Conservation (phyloP, 2,113 vertebrate species). For the Entosphenus tridentatus region DNA sequence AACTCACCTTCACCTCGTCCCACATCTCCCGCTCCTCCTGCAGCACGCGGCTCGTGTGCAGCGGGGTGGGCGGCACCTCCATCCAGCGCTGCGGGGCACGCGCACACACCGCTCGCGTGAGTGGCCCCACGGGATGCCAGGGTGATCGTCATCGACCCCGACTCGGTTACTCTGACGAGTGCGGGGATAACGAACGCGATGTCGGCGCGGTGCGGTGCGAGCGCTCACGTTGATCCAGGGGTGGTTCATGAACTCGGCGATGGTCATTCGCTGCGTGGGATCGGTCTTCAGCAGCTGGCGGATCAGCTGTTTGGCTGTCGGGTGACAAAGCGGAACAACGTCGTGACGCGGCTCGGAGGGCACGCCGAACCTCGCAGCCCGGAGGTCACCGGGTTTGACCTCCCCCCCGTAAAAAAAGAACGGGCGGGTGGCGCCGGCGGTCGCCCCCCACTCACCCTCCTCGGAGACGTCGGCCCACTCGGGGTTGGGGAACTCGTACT, state of each 20-base stretch:
- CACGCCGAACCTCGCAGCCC: too few relatives aligned
- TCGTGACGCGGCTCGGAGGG: too few relatives aligned
- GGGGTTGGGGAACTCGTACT: constrained; percentile 82
- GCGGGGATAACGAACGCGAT: too few relatives aligned
- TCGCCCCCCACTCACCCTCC: constrained; percentile 32
- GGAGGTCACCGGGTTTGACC: too few relatives aligned
- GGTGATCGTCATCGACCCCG: too few relatives aligned
- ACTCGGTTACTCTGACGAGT: too few relatives aligned
- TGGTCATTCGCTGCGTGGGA: constrained; percentile 77
- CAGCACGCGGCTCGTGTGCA: constrained; percentile 73
- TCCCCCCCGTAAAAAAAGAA: too few relatives aligned
- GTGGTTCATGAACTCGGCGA: constrained; percentile 82
- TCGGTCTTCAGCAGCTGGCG: constrained; percentile 76
- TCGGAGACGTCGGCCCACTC: constrained; percentile 91
- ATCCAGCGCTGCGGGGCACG: constrained; percentile 39
- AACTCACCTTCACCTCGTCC: constrained; percentile 88
- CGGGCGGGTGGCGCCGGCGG: too few relatives aligned
- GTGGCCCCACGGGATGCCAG: too few relatives aligned
- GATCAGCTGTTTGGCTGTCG: constrained; percentile 68
- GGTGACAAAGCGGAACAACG: not conserved
- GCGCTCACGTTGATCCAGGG: constrained; percentile 78
- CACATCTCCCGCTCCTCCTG: constrained; percentile 80
- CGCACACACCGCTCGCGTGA: too few relatives aligned
- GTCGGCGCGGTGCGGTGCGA: too few relatives aligned
- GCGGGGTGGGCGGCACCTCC: constrained; percentile 70